These are phyloP conservation scores for Rhinolophus sinicus DNA, from an alignment of 2,113 vertebrate species.

Conservation along the genomic window DNA sequence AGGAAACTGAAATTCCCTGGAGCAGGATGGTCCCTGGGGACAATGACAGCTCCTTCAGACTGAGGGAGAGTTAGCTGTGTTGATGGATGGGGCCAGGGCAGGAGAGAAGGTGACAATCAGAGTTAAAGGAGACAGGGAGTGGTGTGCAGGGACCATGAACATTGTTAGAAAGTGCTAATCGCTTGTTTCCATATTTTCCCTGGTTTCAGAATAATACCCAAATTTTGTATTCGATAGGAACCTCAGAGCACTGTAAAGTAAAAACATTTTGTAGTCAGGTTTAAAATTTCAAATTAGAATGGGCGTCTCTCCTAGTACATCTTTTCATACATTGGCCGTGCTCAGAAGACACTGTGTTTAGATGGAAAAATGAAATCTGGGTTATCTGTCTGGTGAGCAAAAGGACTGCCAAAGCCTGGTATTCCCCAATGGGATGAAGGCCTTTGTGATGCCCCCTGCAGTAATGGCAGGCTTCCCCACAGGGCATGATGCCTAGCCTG, in stretches of 20 bases:
- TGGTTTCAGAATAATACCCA: background rate
- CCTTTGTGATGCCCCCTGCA: background rate
- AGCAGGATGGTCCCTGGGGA: background rate
- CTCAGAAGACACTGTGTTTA: background rate
- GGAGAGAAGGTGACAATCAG: background rate
- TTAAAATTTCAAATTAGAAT: constrained; percentile 43
- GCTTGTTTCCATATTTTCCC: background rate
- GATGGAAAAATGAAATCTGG: background rate
- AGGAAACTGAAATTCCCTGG: background rate
- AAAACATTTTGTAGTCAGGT: background rate
- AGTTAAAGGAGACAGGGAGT: background rate
- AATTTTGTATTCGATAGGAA: background rate
- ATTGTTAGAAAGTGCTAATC: background rate
- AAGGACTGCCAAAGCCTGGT: background rate
- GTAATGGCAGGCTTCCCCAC: background rate
- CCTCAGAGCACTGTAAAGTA: background rate
- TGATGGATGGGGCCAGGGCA: background rate
- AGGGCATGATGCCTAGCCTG: background rate
- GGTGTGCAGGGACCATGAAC: background rate
- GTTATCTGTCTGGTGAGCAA: background rate
- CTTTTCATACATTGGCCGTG: background rate
- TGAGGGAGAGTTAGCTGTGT: background rate
- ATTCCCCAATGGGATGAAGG: background rate
- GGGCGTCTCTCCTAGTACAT: background rate
- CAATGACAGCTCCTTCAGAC: background rate